Base-by-base conservation (phyloP, 2,113 vertebrate genomes). In the Protomyctophum bolini region DNA sequence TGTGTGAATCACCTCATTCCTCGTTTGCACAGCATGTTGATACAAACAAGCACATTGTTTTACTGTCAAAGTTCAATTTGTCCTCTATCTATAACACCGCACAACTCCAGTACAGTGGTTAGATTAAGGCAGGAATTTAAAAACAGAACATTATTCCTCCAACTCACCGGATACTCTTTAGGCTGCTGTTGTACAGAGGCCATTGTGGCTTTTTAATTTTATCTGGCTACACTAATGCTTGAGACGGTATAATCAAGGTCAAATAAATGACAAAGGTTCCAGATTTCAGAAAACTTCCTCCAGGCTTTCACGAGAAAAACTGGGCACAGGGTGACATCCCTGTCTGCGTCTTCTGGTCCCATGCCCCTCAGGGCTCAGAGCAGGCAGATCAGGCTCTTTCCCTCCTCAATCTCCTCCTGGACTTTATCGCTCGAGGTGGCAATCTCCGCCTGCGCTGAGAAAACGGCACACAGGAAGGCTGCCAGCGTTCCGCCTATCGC, bases 371-470 rank as follows among this genome's bases (percentile, higher is more conserved):
- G 9, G 45, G 61, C 73, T 96, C 95, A 99, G 75, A 98, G 94
- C 73, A 99, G 93, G 82, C 98, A 99, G 86, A 99, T 97, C 11
- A 99, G 95, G 83, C 91, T 98, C 89, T 98, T 99, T 64, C 98
- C 98, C 87, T 99, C 97, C 88, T 97, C 96, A 2, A 99, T 99
- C 91, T 98, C 98, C 90, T 98, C 98, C 81, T 99, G 97, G 49
- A 99, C 98, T 90, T 97, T 97, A 88, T 99, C 98, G 46, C 97
- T 97, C 83, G 98, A 99, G n/a, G 98, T 99, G 75, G 98, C 98
- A 3, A 98, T 96, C 89, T 99, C 98, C 7, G 98, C 98, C 87
- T 99, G 98, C 0, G 97, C 97, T 0, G 97, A 99, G 88, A 99
- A 92, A 79, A 99, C 94, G 0, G 98, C 95, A 10, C 98, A 99